Conservation (phyloP, 1,140 invertebrate species). For the Xylocopa sonorina region DNA sequence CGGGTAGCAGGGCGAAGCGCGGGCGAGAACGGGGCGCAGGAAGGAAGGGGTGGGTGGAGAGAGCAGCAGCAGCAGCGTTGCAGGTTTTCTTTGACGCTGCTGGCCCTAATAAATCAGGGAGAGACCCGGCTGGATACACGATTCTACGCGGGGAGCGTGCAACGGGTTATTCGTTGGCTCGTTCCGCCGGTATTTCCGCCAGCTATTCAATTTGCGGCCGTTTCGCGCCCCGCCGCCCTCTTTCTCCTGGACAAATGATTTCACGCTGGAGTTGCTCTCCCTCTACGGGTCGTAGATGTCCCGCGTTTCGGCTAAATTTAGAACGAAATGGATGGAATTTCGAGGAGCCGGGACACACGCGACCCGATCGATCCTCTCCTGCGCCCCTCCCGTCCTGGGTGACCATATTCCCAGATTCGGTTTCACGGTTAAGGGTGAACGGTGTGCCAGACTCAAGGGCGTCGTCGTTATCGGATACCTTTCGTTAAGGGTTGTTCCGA, state of each 20-base stretch:
- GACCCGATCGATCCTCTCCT: conserved; percentile 15
- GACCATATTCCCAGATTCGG: conserved; percentile 1
- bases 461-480: background rate
- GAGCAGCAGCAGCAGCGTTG: conserved; percentile 29
- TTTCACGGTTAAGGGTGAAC: conserved; percentile 25
- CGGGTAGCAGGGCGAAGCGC: too few relatives aligned
- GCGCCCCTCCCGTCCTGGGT: background rate
- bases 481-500: background rate
- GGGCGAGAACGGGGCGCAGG: too few relatives aligned
- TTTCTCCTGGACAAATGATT: conserved; percentile 70
- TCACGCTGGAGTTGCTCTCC: conserved; percentile 64
- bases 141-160: conserved; percentile 34
- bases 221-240: conserved; percentile 63
- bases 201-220: conserved; percentile 72
- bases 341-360: background rate
- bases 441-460: background rate
- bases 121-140: conserved; percentile 54
- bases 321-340: conserved; percentile 45
- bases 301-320: conserved; percentile 47
- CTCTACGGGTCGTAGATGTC: conserved; percentile 56
- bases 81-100: conserved; percentile 63
- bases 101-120: conserved; percentile 64
- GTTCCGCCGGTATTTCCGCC: conserved; percentile 69
- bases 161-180: conserved; percentile 69
- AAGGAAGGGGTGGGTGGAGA: background rate